Percentiles rank a stretch among this genome's conserved stretches.
Conservation (phyloP, 2,888 invertebrate genomes). For the Cordylochernes scorpioides region DNA sequence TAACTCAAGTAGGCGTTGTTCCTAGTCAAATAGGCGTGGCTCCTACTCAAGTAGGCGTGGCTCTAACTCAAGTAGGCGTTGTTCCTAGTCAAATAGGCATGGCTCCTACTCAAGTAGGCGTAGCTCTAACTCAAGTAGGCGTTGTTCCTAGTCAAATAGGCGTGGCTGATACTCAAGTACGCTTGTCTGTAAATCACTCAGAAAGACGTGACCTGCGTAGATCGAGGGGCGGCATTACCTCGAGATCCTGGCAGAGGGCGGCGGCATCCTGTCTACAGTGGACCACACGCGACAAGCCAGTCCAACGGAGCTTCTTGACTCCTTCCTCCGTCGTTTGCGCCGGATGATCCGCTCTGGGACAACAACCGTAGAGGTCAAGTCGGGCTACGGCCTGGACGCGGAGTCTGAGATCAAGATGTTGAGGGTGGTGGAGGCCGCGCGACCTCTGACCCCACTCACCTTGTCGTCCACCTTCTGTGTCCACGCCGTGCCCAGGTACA, state of each 20-base stretch:
- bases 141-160: too few relatives aligned
- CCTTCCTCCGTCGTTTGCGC: conserved; percentile 20
- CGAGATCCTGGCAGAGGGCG: conserved; percentile 32
- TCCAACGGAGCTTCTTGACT: conserved; percentile 25
- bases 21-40: too few relatives aligned
- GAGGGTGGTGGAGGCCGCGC: conserved; percentile 26
- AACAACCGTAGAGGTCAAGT: conserved; percentile 28
- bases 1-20: too few relatives aligned
- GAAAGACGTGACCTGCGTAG: too few relatives aligned
- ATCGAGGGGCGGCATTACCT: too few relatives aligned
- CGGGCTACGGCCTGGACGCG: conserved; percentile 30
- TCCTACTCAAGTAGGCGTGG: too few relatives aligned
- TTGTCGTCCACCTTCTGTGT: conserved; percentile 33
- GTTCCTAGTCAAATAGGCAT: too few relatives aligned
- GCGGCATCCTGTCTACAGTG: conserved; percentile 34
- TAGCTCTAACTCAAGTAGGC: too few relatives aligned
- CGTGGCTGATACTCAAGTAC: too few relatives aligned
- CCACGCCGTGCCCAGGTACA: conserved; percentile 32
- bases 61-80: too few relatives aligned
- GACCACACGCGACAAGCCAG: conserved; percentile 26
- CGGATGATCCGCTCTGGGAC: conserved; percentile 25
- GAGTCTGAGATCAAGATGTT: conserved; percentile 31
- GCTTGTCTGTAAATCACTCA: too few relatives aligned
- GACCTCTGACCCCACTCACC: conserved; percentile 23
- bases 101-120: too few relatives aligned